phyloP scores from a whole-genome alignment of 2,888 invertebrate species.

The Pseudolycoriella hygida region DNA sequence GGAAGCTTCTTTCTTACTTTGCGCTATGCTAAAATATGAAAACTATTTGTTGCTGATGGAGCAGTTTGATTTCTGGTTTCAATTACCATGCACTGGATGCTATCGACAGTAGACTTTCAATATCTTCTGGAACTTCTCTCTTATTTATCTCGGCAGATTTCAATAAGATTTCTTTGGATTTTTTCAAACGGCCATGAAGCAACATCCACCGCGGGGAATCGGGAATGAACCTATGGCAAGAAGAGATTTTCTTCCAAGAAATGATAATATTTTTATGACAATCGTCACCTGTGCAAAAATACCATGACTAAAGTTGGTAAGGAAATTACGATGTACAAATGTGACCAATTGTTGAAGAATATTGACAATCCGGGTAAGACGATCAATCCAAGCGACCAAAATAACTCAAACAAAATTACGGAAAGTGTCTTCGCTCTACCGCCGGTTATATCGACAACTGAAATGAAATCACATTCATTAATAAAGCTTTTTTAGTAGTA shows the following conservation, averaged over 20 bases:
- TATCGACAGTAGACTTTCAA: neutral
- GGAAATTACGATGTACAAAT: conserved; percentile 31
- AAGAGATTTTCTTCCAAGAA: neutral
- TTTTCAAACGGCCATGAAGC: conserved; percentile 24
- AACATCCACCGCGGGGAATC: conserved; percentile 32
- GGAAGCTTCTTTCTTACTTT: no score
- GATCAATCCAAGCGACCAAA: conserved; percentile 20
- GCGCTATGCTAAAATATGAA: no score
- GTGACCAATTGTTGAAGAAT: conserved; percentile 28
- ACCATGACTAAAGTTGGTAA: conserved; percentile 29
- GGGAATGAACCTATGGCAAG: conserved; percentile 25
- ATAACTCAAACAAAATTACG: conserved; percentile 28
- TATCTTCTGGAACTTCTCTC: conserved; percentile 23
- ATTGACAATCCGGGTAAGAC: conserved; percentile 29
- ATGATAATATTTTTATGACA: neutral
- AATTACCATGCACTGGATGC: neutral
- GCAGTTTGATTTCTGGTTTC: neutral
- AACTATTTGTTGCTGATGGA: no score
- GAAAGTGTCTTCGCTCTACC: conserved; percentile 27
- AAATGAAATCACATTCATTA: conserved; percentile 4
- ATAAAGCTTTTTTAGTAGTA: no score
- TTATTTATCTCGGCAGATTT: conserved; percentile 26
- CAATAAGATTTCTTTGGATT: conserved; percentile 25
- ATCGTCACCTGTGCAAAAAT: conserved; percentile 24
- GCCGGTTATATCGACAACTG: conserved; percentile 29